These are phyloP conservation scores for Teleiodes luculella DNA, from an alignment of 2,888 invertebrate species.

Conservation along the genomic window DNA sequence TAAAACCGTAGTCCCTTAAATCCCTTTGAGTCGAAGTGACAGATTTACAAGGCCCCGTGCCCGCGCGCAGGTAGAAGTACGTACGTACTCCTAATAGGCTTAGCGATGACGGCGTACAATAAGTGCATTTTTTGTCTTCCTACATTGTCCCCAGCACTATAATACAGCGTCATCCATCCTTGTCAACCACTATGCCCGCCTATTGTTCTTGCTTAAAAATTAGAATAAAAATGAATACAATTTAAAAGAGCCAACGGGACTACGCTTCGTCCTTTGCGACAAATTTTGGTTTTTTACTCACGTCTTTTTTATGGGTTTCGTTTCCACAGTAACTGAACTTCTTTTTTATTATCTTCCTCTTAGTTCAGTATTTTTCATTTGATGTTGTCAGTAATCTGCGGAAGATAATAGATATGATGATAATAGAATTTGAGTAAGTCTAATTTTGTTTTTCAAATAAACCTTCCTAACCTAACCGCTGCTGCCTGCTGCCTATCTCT, in stretches of 20 bases:
- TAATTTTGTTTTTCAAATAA: no score
- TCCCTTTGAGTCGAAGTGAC: slow-evolving; percentile 52
- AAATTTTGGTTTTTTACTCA: neutral
- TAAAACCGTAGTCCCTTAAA: slow-evolving; percentile 40
- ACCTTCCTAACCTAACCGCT: no score
- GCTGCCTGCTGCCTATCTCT: no score
- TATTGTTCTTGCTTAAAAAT: slow-evolving; percentile 71
- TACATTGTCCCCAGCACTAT: slow-evolving; percentile 50
- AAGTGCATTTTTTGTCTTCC: slow-evolving; percentile 47
- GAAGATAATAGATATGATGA: no score
- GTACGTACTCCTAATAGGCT: slow-evolving; percentile 35
- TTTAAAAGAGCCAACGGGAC: slow-evolving; percentile 41
- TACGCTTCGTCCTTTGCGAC: slow-evolving; percentile 30
- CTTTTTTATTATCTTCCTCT: no score
- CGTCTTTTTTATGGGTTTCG: neutral
- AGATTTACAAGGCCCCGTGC: slow-evolving; percentile 58
- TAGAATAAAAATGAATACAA: slow-evolving; percentile 62
- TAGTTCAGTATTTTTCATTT: no score
- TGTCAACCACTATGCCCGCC: slow-evolving; percentile 56
- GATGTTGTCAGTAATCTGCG: no score
- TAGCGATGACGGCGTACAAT: slow-evolving; percentile 52
- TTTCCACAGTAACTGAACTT: no score
- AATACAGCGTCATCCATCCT: slow-evolving; percentile 61
- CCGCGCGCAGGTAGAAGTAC: slow-evolving; percentile 50
- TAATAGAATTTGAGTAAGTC: no score